A percentile compares a stretch with the other conserved stretches of the same genome.
Conservation (phyloP, 1,140 invertebrate species). For the Drosophila navojoa region DNA sequence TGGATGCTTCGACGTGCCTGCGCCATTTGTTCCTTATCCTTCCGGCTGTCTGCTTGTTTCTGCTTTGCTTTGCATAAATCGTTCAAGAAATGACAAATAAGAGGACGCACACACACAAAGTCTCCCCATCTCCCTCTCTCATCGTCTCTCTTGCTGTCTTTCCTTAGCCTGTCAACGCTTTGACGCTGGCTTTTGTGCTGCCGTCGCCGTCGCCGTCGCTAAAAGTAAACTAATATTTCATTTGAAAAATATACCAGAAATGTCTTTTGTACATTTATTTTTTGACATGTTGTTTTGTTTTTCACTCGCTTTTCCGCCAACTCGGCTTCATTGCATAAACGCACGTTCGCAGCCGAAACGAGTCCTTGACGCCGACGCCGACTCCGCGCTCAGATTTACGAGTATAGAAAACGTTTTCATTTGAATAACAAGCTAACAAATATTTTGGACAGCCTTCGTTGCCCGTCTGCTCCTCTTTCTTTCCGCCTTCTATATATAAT, state of each 20-base stretch:
- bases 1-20: slow-evolving; percentile 65
- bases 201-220: slow-evolving; percentile 45
- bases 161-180: slow-evolving; percentile 59
- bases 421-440: slow-evolving; percentile 71
- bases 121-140: not conserved
- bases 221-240: slow-evolving; percentile 82
- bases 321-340: slow-evolving; percentile 68
- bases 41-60: slow-evolving; percentile 44
- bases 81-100: slow-evolving; percentile 80
- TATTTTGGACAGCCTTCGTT: slow-evolving; percentile 54
- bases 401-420: slow-evolving; percentile 68
- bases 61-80: slow-evolving; percentile 78
- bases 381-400: slow-evolving; percentile 51
- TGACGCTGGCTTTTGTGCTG: slow-evolving; percentile 59
- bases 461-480: slow-evolving; percentile 18
- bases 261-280: slow-evolving; percentile 81
- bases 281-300: slow-evolving; percentile 81
- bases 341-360: slow-evolving; percentile 48
- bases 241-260: slow-evolving; percentile 78
- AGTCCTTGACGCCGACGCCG: slow-evolving; percentile 54
- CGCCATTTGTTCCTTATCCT: slow-evolving; percentile 34
- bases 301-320: slow-evolving; percentile 35
- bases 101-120: slow-evolving; percentile 25
- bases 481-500: not conserved
- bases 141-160: not conserved